These are phyloP conservation scores for Drosophila buzzatii DNA, from an alignment of 2,888 invertebrate genomes.

Conservation along the genomic window DNA sequence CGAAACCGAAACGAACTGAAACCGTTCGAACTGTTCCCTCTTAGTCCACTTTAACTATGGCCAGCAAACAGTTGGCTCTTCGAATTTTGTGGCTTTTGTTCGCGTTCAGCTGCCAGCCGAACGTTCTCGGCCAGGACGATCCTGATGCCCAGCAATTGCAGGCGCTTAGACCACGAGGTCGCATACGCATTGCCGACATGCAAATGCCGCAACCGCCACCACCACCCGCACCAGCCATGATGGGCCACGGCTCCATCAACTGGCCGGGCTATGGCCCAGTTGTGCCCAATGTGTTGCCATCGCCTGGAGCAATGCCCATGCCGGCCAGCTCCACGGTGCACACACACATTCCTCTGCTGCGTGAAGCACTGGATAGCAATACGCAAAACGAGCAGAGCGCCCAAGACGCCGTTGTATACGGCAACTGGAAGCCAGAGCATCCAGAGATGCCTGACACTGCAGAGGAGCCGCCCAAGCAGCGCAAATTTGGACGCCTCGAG, in stretches of 20 bases:
- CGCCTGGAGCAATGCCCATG: constrained; percentile 14
- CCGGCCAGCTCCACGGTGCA: constrained; percentile 63
- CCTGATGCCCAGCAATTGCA: constrained; percentile 58
- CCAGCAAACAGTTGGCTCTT: constrained; percentile 36
- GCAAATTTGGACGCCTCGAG: constrained; percentile 63
- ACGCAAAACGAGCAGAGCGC: constrained; percentile 27
- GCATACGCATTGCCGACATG: constrained; percentile 69
- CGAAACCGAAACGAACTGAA: constrained; percentile 61
- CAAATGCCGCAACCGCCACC: constrained; percentile 32
- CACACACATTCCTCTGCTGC: constrained; percentile 66
- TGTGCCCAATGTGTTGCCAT: constrained; percentile 20
- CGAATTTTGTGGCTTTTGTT: constrained; percentile 34
- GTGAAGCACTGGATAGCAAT: constrained; percentile 42
- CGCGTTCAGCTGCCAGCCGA: constrained; percentile 10
- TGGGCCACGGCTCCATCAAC: constrained; percentile 9
- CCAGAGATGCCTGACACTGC: constrained; percentile 60
- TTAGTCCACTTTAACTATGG: constrained; percentile 50
- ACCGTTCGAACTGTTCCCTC: constrained; percentile 35
- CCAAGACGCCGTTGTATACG: constrained; percentile 76
- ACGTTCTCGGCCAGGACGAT: constrained; percentile 24
- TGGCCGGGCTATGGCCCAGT: constrained; percentile 47
- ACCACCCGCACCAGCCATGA: constrained; percentile 12
- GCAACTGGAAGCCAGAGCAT: constrained; percentile 80
- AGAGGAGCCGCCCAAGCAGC: constrained; percentile 47
- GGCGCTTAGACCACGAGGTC: constrained; percentile 59